phyloP scores from a whole-genome alignment of 2,113 vertebrate species.

The Panthera uncia region DNA sequence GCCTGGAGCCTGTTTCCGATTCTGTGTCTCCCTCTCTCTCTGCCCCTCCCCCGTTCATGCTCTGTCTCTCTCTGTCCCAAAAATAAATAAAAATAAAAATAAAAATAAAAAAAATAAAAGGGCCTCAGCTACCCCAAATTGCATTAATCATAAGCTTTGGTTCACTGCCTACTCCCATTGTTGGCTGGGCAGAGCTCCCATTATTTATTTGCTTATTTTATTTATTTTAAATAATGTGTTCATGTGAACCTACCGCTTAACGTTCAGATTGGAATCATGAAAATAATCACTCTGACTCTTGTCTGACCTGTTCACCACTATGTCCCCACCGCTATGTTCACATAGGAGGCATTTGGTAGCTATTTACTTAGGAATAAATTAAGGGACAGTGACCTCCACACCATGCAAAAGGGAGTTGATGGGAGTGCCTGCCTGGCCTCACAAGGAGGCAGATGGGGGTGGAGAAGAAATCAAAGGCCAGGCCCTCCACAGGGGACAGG shows the following conservation, averaged over 20 bases:
- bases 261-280: not conserved
- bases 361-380: not conserved
- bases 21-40: too few relatives aligned
- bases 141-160: not conserved
- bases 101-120: not conserved
- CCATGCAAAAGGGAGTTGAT: not conserved
- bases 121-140: not conserved
- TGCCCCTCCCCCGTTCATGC: too few relatives aligned
- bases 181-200: not conserved
- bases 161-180: not conserved
- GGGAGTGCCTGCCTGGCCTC: not conserved
- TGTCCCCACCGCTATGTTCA: not conserved
- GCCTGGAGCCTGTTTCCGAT: too few relatives aligned
- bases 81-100: too few relatives aligned
- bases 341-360: not conserved
- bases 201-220: not conserved
- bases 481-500: not conserved
- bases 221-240: not conserved
- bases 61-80: too few relatives aligned
- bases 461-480: not conserved
- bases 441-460: not conserved
- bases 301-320: not conserved
- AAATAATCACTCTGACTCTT: not conserved
- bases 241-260: not conserved
- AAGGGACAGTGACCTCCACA: not conserved